These are phyloP conservation scores for Australoheros scitulus DNA, from an alignment of 2,113 vertebrate genomes.

Conservation along the genomic window DNA sequence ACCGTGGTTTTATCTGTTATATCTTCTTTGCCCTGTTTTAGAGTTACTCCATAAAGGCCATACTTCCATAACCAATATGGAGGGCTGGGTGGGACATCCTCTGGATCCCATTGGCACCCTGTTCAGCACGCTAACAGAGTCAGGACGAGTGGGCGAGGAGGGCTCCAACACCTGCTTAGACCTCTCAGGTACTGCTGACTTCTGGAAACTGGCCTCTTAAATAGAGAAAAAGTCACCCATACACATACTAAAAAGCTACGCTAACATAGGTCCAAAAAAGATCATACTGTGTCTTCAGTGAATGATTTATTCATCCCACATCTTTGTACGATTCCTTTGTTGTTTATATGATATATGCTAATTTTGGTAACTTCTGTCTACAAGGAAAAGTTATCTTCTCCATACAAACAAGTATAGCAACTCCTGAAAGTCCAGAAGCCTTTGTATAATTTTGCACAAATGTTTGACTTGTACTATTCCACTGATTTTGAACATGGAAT, in stretches of 20 bases:
- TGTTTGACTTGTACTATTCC: not conserved
- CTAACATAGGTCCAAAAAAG: not conserved
- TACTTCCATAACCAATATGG: slow-evolving; percentile 93
- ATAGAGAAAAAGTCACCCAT: not conserved
- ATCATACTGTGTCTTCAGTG: not conserved
- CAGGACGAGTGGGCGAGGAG: slow-evolving; percentile 89
- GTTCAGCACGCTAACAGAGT: slow-evolving; percentile 95
- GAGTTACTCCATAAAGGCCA: slow-evolving; percentile 93
- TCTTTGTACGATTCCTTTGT: not conserved
- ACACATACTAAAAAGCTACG: not conserved
- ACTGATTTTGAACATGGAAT: not conserved
- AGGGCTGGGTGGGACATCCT: slow-evolving; percentile 99
- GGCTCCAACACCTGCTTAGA: slow-evolving; percentile 83
- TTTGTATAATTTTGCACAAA: not conserved
- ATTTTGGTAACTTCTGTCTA: too few relatives aligned
- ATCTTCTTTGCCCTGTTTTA: slow-evolving; percentile 50
- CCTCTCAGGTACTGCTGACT: slow-evolving; percentile 83
- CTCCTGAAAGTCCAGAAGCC: not conserved
- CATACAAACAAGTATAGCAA: not conserved
- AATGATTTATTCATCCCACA: not conserved
- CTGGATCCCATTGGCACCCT: slow-evolving; percentile 95
- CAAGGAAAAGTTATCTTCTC: not conserved
- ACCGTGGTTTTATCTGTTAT: not conserved
- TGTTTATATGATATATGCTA: not conserved
- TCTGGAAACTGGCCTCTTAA: not conserved